phyloP scores from a whole-genome alignment of 2,113 vertebrate species.

The human region DNA sequence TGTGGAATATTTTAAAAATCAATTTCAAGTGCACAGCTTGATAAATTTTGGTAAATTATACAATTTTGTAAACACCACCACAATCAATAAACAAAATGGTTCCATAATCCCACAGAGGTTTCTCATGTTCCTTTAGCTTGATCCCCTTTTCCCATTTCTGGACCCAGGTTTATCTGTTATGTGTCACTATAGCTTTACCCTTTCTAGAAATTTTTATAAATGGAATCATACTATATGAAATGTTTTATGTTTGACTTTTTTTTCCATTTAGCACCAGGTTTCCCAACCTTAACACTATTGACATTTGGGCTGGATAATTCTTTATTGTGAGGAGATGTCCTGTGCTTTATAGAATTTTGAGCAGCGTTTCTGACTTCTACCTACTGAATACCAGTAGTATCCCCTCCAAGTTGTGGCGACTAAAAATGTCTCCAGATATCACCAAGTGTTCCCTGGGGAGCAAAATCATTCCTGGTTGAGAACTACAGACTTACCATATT shows the following conservation, averaged over 20 bases:
- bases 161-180: background rate
- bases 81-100: background rate
- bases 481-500: background rate
- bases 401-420: background rate
- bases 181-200: background rate
- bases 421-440: background rate
- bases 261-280: background rate
- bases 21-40: background rate
- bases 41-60: constrained; percentile 15
- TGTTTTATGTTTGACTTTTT: constrained; percentile 3
- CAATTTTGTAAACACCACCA: background rate
- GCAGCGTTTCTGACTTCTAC: background rate
- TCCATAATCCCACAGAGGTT: background rate
- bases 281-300: background rate
- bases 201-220: constrained; percentile 3
- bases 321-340: background rate
- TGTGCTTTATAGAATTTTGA: background rate
- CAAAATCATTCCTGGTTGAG: background rate
- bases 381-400: background rate
- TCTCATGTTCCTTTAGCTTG: background rate
- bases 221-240: background rate
- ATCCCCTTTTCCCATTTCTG: background rate
- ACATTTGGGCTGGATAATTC: background rate
- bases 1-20: background rate
- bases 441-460: background rate